Evolutionary conservation across 2,113 vertebrate genomes (phyloP).

Genomic region (human): GRCh38 chr17:81153501-81154000

Average conservation of each 20-base stretch:
- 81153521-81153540: not conserved
- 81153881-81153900: no score
- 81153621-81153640: not conserved
- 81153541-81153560: not conserved
- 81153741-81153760: accelerated
- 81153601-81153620: not conserved
- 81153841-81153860: no score
- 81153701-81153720: accelerated
- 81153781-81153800: not conserved
- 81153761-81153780: accelerated
- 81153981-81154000: no score
- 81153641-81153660: not conserved
- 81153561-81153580: not conserved
- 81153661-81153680: not conserved
- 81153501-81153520: not conserved
- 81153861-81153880: no score
- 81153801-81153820: no score
- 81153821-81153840: no score
- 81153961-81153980: no score
- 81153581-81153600: not conserved
- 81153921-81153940: no score
- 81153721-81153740: accelerated
- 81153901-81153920: no score
- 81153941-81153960: no score
- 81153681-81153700: not conserved